Conservation (phyloP, 2,113 vertebrate species). For the Columba livia region DNA sequence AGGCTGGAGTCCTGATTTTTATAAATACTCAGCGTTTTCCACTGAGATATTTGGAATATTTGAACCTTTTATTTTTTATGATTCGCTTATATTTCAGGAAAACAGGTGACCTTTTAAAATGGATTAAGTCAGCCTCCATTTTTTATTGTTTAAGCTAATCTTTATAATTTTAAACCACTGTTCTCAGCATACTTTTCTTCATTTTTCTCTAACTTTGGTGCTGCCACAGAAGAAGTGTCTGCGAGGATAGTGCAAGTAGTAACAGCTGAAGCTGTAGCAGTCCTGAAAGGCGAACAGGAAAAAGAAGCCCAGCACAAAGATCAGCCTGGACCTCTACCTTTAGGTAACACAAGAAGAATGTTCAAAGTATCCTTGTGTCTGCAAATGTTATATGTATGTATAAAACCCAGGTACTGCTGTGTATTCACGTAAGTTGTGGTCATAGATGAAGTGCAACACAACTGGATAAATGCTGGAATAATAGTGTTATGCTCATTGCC, state of each 20-base stretch:
- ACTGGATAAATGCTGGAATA: neutral
- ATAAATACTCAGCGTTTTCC: neutral
- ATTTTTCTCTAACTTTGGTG: slow-evolving; percentile 49
- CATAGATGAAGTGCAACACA: neutral
- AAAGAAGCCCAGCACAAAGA: slow-evolving; percentile 84
- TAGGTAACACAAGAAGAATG: slow-evolving; percentile 82
- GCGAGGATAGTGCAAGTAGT: slow-evolving; percentile 98
- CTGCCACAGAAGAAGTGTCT: slow-evolving; percentile 92
- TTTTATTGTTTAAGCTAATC: neutral
- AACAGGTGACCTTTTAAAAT: neutral
- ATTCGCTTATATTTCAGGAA: neutral
- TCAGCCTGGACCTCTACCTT: slow-evolving; percentile 84
- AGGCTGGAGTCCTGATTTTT: neutral
- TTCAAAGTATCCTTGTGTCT: neutral
- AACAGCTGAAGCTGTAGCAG: slow-evolving; percentile 96
- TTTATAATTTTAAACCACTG: neutral
- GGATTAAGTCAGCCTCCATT: neutral
- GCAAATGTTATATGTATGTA: neutral
- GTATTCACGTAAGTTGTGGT: neutral
- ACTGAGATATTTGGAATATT: neutral
- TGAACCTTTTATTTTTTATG: neutral
- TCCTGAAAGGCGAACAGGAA: slow-evolving; percentile 96
- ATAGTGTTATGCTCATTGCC: neutral
- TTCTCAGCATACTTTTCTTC: slow-evolving; percentile 16
- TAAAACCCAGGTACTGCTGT: neutral